These are phyloP conservation scores for Elephas maximus DNA, from an alignment of 2,113 vertebrate genomes.

Conservation along the genomic window DNA sequence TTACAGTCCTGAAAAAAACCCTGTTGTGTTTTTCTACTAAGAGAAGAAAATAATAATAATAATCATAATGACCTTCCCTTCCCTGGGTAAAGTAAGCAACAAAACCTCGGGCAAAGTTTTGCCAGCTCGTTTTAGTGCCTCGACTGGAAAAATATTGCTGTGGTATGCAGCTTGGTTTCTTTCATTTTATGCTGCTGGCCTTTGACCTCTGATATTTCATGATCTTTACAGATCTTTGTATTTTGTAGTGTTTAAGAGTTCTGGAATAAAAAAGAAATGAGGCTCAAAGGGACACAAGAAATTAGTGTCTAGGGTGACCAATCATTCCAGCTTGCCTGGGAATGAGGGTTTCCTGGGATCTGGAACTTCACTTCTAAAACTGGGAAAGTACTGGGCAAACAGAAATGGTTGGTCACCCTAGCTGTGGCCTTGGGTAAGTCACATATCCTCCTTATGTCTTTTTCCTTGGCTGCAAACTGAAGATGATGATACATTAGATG, in stretches of 20 bases:
- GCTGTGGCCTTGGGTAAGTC: background rate
- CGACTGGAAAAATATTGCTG: background rate
- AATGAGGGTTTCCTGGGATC: background rate
- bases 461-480: background rate
- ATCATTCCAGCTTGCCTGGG: background rate
- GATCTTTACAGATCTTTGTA: background rate
- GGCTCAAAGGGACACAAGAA: background rate
- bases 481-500: background rate
- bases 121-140: background rate
- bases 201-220: background rate
- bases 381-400: background rate
- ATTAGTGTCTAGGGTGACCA: background rate
- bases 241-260: background rate
- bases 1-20: background rate
- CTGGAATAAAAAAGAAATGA: background rate
- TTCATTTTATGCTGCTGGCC: background rate
- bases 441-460: background rate
- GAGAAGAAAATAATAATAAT: too few species aligned
- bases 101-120: conserved; percentile 46
- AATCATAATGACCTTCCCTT: background rate
- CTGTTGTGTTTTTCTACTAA: conserved; percentile 45
- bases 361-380: background rate
- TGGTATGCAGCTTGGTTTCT: background rate
- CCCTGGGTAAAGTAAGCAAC: background rate
- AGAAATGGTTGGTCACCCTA: background rate